These are phyloP conservation scores for Melieria crassipennis DNA, from an alignment of 2,888 invertebrate genomes.

Conservation along the genomic window DNA sequence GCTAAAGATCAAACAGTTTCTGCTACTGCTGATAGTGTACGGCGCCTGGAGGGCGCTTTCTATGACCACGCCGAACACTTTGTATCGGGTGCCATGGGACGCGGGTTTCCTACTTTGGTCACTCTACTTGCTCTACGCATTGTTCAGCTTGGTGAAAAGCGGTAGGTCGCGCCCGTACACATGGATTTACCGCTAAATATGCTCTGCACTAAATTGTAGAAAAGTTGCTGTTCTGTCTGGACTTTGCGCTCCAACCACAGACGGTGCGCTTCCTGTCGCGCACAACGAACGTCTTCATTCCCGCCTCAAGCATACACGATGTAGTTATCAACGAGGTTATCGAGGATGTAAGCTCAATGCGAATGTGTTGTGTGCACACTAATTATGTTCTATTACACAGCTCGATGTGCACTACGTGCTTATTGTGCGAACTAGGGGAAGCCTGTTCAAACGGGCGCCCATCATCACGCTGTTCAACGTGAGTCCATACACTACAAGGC, in stretches of 20 bases:
- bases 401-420: slow-evolving; percentile 64
- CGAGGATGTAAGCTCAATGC: slow-evolving; percentile 57
- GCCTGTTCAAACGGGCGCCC: slow-evolving; percentile 55
- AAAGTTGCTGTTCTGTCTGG: slow-evolving; percentile 55
- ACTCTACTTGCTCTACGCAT: slow-evolving; percentile 14
- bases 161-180: slow-evolving; percentile 23
- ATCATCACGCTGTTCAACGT: slow-evolving; percentile 65
- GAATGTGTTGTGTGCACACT: background rate
- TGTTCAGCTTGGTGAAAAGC: slow-evolving; percentile 27
- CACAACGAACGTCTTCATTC: slow-evolving; percentile 57
- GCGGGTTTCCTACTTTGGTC: slow-evolving; percentile 24
- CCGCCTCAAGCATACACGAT: slow-evolving; percentile 60
- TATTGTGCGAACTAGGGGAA: slow-evolving; percentile 61
- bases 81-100: slow-evolving; percentile 14
- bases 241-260: slow-evolving; percentile 63
- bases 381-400: slow-evolving; percentile 48
- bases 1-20: slow-evolving; percentile 41
- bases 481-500: slow-evolving; percentile 32
- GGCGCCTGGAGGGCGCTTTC: background rate
- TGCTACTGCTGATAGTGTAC: slow-evolving; percentile 14
- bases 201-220: slow-evolving; percentile 48
- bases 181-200: background rate
- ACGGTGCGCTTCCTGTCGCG: slow-evolving; percentile 57
- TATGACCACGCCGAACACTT: slow-evolving; percentile 13
- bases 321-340: slow-evolving; percentile 67